Conservation (phyloP, 2,113 vertebrate genomes). For the Archilochus colubris region DNA sequence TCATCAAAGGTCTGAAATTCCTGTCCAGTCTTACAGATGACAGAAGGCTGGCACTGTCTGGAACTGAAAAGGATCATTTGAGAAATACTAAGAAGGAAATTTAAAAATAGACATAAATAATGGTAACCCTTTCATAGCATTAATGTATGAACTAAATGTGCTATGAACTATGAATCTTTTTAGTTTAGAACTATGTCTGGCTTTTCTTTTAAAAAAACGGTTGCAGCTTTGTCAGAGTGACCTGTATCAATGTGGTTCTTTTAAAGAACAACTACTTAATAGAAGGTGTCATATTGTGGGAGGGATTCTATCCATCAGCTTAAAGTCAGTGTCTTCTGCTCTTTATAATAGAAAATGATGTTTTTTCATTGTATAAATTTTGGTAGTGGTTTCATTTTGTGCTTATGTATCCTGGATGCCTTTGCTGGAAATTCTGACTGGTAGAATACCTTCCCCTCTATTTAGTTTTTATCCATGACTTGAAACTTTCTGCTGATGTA, state of each 20-base stretch:
- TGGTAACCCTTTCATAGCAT: background rate
- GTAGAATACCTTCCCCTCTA: background rate
- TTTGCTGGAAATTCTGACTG: background rate
- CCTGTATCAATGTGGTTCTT: background rate
- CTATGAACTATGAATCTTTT: background rate
- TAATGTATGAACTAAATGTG: background rate
- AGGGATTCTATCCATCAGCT: background rate
- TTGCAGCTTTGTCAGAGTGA: background rate
- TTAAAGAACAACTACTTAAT: background rate
- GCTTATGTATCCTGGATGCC: background rate
- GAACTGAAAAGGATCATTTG: background rate
- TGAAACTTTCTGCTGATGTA: background rate
- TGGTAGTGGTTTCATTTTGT: background rate
- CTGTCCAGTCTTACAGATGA: background rate
- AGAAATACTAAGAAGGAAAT: background rate
- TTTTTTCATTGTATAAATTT: background rate
- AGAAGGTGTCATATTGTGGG: background rate
- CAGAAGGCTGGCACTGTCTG: background rate
- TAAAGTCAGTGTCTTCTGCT: background rate
- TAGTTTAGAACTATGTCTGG: background rate
- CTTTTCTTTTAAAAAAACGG: background rate
- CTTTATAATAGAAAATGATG: background rate
- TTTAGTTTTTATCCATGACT: conserved; percentile 35
- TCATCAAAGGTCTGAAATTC: background rate
- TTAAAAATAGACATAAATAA: background rate